Evolutionary conservation across 2,888 invertebrate species (phyloP).

Genomic region (Asteroscopus sphinx): DNA sequence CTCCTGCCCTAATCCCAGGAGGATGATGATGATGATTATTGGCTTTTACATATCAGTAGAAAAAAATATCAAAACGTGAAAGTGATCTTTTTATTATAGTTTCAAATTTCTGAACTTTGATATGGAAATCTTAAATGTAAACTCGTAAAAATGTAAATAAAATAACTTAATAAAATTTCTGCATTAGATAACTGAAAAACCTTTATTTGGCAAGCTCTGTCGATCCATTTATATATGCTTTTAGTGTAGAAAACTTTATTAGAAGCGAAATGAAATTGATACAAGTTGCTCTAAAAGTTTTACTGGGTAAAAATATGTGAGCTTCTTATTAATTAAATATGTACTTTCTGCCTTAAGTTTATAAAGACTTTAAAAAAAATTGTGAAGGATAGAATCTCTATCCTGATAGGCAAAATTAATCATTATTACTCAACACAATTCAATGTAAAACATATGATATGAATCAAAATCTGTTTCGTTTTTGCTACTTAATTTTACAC

Average conservation of each 20-base stretch:
- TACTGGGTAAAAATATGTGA: not conserved
- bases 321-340: no score
- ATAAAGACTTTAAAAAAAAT: not conserved
- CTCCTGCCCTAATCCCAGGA: no score
- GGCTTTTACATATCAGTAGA: slow-evolving; percentile 47
- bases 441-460: not conserved
- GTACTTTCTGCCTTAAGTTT: not conserved
- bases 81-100: slow-evolving; percentile 18
- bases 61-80: slow-evolving; percentile 19
- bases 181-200: not conserved
- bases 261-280: slow-evolving; percentile 20
- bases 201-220: slow-evolving; percentile 8
- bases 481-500: slow-evolving; percentile 20
- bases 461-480: not conserved
- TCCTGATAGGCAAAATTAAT: slow-evolving; percentile 1
- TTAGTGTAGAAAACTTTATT: slow-evolving; percentile 41
- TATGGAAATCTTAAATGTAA: slow-evolving; percentile 18
- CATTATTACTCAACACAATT: slow-evolving; percentile 3
- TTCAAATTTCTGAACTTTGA: slow-evolving; percentile 21
- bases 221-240: slow-evolving; percentile 52
- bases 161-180: slow-evolving; percentile 6
- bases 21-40: no score
- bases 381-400: slow-evolving; percentile 3
- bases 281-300: slow-evolving; percentile 4
- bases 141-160: slow-evolving; percentile 28